These are phyloP conservation scores for Anseranas semipalmata DNA, from an alignment of 2,113 vertebrate genomes.

Conservation along the genomic window DNA sequence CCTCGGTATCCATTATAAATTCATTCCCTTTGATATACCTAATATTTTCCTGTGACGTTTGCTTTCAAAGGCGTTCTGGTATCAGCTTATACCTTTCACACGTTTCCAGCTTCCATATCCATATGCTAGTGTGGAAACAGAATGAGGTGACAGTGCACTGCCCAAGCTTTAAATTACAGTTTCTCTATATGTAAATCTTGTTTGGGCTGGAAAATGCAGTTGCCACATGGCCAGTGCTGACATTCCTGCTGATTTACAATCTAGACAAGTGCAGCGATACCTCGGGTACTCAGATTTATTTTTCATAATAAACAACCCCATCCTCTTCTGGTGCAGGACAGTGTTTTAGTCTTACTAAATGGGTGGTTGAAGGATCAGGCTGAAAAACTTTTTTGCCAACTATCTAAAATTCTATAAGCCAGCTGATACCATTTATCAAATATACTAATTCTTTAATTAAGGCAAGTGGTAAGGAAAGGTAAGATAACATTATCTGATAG, in stretches of 20 bases:
- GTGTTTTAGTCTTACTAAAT: not conserved
- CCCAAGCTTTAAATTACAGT: not conserved
- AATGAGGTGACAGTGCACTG: not conserved
- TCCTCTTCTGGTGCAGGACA: not conserved
- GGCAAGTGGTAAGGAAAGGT: not conserved
- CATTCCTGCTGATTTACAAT: not conserved
- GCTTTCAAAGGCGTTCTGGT: slow-evolving; percentile 6
- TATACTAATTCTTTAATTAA: not conserved
- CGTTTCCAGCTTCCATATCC: not conserved
- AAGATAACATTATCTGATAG: slow-evolving; percentile 13
- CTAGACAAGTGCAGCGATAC: not conserved
- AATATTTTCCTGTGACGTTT: not conserved
- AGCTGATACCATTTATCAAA: not conserved
- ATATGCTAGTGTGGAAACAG: not conserved
- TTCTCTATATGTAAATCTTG: not conserved
- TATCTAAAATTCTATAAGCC: not conserved
- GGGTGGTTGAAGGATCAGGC: not conserved
- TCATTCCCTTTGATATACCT: slow-evolving; percentile 3
- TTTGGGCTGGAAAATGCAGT: not conserved
- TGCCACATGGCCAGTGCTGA: not conserved
- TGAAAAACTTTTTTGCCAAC: not conserved
- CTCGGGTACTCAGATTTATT: not conserved
- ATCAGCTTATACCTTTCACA: not conserved
- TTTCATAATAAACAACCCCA: not conserved
- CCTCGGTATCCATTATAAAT: not conserved